Base-by-base conservation (phyloP, 2,797 vertebrate genomes). In the Enteromius fasciolatus region DNA sequence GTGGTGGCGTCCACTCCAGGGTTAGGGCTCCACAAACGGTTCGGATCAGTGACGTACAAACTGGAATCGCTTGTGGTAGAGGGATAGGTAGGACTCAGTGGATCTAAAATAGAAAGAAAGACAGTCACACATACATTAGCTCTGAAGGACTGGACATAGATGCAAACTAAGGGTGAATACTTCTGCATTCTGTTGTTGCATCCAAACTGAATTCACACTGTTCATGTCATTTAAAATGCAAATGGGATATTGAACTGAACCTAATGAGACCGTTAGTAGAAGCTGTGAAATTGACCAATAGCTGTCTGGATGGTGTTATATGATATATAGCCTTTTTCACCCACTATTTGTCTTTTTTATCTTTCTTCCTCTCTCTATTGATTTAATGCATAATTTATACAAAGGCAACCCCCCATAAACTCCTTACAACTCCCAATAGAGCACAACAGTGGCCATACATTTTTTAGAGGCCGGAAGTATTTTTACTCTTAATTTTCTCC, bases 1-100 rank as follows among this genome's bases (percentile, higher is more conserved):
- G 96, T 97, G 83, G 96, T 96, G 23, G 88, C 94, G 1, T 93
- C 92, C 11, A 88, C 93, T 0, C 92, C 85, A 0, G 93, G 68
- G 86, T 90, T 10, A 17, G 75, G 86, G 89, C 90, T 85, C 72
- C 91, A 0, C 15, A 94, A 90, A 87, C 86, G 85, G 11, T 92
- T 87, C 0, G 85, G 20, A 59, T 78, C 78, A 61, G 91, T 20
- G 92, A 90, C 31, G 87, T 93, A 20, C 84, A 91, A 79, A 86
- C 70, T 80, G 17, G 85, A 83, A 0, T 23, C 80, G 1, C 39
- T 86, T 84, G 46, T 90, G 33, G 85, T 31, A 25, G 85, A 8
- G 3, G 80, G 4, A 25, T 90, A 57, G 7, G 90, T 89, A 5
- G 91, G 90, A 31, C 90, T 76, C 36, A 87, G 75, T 17, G 94